Evolutionary conservation across 1,140 invertebrate species (phyloP).

Genomic region (Cydia splendana): DNA sequence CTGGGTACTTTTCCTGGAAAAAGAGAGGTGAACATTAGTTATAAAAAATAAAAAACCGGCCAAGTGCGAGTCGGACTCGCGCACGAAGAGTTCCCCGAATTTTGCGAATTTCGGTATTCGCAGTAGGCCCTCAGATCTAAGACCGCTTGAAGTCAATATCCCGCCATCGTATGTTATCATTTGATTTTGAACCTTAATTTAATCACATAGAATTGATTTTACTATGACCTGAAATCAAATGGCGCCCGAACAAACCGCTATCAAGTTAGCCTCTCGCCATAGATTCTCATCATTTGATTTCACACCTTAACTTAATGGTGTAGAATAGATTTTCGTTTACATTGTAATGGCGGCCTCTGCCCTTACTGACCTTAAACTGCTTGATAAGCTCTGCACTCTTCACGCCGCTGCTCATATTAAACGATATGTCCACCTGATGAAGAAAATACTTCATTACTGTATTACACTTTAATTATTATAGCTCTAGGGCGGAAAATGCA

Average conservation of each 20-base stretch:
- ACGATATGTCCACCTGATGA: constrained; percentile 94
- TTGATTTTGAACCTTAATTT: too few relatives aligned
- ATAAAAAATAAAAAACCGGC: too few relatives aligned
- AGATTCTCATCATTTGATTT: not conserved
- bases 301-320: not conserved
- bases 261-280: not conserved
- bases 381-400: constrained; percentile 98
- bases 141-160: too few relatives aligned
- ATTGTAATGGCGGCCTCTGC: not conserved
- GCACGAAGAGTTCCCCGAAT: too few relatives aligned
- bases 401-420: constrained; percentile 98
- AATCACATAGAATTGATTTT: not conserved
- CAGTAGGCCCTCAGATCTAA: too few relatives aligned
- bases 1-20: constrained; percentile 85
- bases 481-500: not conserved
- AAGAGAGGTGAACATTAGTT: not conserved
- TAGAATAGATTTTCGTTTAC: not conserved
- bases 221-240: too few relatives aligned
- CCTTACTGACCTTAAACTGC: constrained; percentile 83
- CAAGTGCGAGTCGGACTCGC: too few relatives aligned
- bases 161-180: too few relatives aligned
- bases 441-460: constrained; percentile 8
- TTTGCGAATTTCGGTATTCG: too few relatives aligned
- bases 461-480: not conserved
- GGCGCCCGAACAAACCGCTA: not conserved